Evolutionary conservation across 2,888 invertebrate genomes (phyloP).

Genomic region (Perithous albicinctus): DNA sequence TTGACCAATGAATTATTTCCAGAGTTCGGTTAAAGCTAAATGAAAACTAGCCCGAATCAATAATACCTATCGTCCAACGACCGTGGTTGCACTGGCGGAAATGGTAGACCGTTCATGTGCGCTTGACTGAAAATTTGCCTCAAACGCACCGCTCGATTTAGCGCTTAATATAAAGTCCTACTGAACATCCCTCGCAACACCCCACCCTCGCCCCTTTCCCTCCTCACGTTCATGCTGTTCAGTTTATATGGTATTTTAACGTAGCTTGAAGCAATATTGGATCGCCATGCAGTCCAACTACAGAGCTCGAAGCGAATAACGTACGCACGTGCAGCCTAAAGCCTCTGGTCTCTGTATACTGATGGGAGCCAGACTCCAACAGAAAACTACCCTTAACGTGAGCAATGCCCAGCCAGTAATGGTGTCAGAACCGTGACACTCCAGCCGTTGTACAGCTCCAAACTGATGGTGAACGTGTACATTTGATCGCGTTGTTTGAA

Average conservation of each 20-base stretch:
- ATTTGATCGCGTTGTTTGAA: conserved; percentile 47
- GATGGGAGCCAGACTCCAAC: neutral
- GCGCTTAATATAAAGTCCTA: conserved; percentile 42
- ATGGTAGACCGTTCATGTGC: neutral
- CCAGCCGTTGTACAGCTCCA: conserved; percentile 27
- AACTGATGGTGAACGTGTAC: conserved; percentile 1
- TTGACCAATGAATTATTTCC: neutral
- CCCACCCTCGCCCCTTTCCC: too few species aligned
- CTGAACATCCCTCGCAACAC: neutral
- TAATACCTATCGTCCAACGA: neutral
- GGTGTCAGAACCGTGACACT: conserved; percentile 35
- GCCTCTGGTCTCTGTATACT: neutral
- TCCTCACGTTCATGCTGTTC: conserved; percentile 28
- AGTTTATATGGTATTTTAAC: conserved; percentile 39
- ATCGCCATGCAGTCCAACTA: neutral
- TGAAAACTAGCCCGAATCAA: neutral
- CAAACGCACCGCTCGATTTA: conserved; percentile 21
- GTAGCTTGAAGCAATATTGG: conserved; percentile 59
- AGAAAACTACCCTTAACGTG: neutral
- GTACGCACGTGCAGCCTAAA: conserved; percentile 29
- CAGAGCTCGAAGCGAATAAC: conserved; percentile 15
- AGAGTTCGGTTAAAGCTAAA: neutral
- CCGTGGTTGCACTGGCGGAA: neutral
- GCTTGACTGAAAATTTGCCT: neutral
- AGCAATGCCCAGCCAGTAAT: conserved; percentile 15